Evolutionary conservation across 2,888 invertebrate species (phyloP).

Genomic region (Drosophila neotestacea): DNA sequence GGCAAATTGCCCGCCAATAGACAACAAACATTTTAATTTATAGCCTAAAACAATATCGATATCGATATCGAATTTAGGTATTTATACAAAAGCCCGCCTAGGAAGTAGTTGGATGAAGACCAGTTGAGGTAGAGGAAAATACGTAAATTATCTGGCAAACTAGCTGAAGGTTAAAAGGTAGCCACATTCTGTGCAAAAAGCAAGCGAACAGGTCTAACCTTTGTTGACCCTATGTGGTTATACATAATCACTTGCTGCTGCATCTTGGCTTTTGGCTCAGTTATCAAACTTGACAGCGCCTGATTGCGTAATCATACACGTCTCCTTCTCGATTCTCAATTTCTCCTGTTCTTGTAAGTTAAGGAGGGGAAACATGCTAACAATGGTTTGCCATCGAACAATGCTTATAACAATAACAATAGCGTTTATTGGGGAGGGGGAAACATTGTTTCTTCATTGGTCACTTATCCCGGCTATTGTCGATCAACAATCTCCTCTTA

Average conservation of each 20-base stretch:
- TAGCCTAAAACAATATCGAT: slow-evolving; percentile 44
- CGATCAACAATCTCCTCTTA: slow-evolving; percentile 20
- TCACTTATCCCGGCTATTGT: slow-evolving; percentile 32
- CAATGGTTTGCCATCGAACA: slow-evolving; percentile 26
- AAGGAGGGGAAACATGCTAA: slow-evolving; percentile 10
- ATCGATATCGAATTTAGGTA: slow-evolving; percentile 22
- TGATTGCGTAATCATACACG: slow-evolving; percentile 42
- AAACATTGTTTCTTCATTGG: slow-evolving; percentile 35
- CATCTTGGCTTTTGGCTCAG: slow-evolving; percentile 26
- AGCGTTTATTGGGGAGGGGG: slow-evolving; percentile 9
- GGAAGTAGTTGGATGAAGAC: slow-evolving; percentile 3
- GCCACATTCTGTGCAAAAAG: slow-evolving; percentile 1
- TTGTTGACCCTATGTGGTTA: slow-evolving; percentile 21
- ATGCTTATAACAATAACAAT: slow-evolving; percentile 33
- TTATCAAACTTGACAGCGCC: slow-evolving; percentile 41
- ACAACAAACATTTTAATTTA: slow-evolving; percentile 75
- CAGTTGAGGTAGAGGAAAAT: slow-evolving; percentile 4
- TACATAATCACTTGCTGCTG: slow-evolving; percentile 35
- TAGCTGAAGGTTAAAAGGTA: slow-evolving; percentile 25
- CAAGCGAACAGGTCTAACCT: slow-evolving; percentile 12
- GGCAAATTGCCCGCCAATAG: slow-evolving; percentile 64
- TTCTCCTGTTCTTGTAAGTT: neutral
- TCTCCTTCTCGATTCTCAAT: slow-evolving; percentile 10
- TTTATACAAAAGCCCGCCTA: slow-evolving; percentile 35
- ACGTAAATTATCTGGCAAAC: slow-evolving; percentile 15